A percentile compares a stretch with the other conserved stretches of the same genome.
Conservation (phyloP, 2,888 invertebrate genomes). For the Oligia strigilis region DNA sequence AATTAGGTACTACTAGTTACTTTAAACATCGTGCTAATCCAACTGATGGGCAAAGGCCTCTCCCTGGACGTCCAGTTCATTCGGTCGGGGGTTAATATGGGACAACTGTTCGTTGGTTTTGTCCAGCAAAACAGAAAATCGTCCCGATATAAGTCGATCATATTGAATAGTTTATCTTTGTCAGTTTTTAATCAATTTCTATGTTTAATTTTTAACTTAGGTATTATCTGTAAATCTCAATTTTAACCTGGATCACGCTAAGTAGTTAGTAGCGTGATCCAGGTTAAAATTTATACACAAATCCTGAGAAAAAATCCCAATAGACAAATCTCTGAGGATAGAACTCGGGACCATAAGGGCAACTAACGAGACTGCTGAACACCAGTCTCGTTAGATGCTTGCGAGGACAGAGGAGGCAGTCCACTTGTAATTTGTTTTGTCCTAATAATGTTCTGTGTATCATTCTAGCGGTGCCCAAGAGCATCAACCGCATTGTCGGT, state of each 20-base stretch:
- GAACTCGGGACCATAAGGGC: background rate
- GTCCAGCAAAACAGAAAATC: background rate
- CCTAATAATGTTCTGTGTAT: background rate
- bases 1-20: background rate
- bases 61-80: background rate
- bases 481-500: constrained; percentile 75
- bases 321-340: background rate
- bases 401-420: background rate
- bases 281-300: background rate
- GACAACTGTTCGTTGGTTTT: background rate
- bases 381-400: too few relatives aligned
- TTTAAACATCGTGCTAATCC: background rate
- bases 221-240: background rate
- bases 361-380: background rate
- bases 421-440: background rate
- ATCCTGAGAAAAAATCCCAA: background rate
- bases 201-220: background rate
- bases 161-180: background rate
- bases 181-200: background rate
- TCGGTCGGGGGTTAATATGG: background rate
- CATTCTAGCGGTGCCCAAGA: constrained; percentile 72
- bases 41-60: background rate
- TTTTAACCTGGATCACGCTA: background rate
- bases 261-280: too few relatives aligned
- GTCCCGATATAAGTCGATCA: too few relatives aligned